Percentiles rank a stretch among this genome's conserved stretches.
Evolutionary conservation across 2,888 invertebrate species (phyloP).

Genomic region (Cenopis cana): DNA sequence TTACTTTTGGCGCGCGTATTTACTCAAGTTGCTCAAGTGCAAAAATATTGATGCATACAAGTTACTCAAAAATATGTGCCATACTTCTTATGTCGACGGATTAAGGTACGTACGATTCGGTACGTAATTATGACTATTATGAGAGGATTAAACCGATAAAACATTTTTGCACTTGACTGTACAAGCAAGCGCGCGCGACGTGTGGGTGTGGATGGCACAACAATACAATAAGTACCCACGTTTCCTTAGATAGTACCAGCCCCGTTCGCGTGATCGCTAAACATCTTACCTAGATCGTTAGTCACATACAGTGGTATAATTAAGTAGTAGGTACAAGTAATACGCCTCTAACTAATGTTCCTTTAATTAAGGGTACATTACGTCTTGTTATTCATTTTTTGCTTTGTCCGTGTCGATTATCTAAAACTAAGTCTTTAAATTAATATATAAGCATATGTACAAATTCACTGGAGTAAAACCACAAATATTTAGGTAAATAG

Average conservation of each 20-base stretch:
- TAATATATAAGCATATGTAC: background rate
- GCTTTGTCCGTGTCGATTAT: background rate
- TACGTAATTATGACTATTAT: no score
- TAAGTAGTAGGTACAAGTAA: conserved; percentile 2
- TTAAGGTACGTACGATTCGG: no score
- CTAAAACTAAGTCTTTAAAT: background rate
- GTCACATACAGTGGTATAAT: conserved; percentile 11
- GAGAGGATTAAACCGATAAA: no score
- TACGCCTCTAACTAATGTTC: background rate
- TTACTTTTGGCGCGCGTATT: no score
- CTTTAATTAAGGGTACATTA: background rate
- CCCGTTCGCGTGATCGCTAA: conserved; percentile 16
- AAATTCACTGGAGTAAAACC: background rate
- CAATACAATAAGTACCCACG: background rate
- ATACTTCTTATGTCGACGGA: no score
- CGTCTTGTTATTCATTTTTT: conserved; percentile 2
- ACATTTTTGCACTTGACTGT: no score
- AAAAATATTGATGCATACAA: no score
- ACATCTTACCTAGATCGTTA: conserved; percentile 17
- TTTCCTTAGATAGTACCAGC: background rate
- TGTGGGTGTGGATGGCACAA: no score
- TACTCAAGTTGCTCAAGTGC: no score
- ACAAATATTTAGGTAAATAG: no score
- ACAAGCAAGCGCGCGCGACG: background rate
- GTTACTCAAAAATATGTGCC: no score